phyloP scores from a whole-genome alignment of 2,888 invertebrate genomes.

The Pristionchus arcanus region DNA sequence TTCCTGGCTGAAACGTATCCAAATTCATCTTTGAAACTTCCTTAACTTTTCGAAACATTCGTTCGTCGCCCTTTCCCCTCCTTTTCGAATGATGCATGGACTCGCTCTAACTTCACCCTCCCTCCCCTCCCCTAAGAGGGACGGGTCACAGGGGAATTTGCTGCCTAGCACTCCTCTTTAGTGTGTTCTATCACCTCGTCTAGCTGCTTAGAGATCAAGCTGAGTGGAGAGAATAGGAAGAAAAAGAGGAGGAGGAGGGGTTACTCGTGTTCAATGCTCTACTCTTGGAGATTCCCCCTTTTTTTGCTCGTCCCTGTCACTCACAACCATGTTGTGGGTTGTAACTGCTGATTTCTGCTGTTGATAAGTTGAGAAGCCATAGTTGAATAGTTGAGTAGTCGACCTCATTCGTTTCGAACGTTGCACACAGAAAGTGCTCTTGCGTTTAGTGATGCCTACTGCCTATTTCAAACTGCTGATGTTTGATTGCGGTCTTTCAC shows the following conservation, averaged over 20 bases:
- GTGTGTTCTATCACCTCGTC: not conserved
- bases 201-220: not conserved
- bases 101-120: slow-evolving; percentile 11
- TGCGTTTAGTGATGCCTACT: no score
- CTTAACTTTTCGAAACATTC: not conserved
- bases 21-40: not conserved
- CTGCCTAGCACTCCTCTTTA: not conserved
- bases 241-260: not conserved
- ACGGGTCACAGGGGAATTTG: not conserved
- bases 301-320: not conserved
- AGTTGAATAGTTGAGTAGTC: not conserved
- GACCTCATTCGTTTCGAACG: not conserved
- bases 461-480: no score
- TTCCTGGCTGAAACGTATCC: not conserved
- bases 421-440: no score
- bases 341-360: not conserved
- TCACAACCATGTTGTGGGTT: not conserved
- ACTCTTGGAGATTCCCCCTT: not conserved
- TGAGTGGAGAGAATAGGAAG: not conserved
- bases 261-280: slow-evolving; percentile 7
- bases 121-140: not conserved
- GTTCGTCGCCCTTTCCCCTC: not conserved
- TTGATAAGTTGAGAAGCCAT: not conserved
- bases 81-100: not conserved
- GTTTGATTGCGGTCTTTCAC: no score